Conservation (phyloP, 2,797 vertebrate genomes). For the Emys orbicularis region DNA sequence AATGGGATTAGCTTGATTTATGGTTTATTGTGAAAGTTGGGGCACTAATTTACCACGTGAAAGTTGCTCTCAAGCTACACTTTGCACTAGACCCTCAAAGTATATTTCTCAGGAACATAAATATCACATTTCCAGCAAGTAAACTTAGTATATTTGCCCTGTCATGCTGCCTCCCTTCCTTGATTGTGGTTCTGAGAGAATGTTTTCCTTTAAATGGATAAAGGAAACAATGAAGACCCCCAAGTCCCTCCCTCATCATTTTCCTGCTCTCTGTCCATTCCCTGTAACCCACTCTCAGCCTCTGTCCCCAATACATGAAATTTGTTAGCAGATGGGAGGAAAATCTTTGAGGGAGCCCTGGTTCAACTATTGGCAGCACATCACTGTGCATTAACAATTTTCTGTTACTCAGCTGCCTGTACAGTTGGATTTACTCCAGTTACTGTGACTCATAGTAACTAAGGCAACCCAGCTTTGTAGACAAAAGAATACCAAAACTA, state of each 20-base stretch:
- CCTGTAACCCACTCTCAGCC: not conserved
- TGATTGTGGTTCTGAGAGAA: not conserved
- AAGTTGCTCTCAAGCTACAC: not conserved
- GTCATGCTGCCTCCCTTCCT: not conserved
- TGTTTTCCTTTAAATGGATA: not conserved
- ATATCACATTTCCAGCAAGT: constrained; percentile 40
- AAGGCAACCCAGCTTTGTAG: constrained; percentile 60
- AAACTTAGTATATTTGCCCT: not conserved
- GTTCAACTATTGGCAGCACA: constrained; percentile 54
- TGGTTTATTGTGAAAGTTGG: too few species aligned
- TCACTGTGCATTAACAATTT: not conserved
- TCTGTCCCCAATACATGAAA: not conserved
- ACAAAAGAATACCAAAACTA: constrained; percentile 36
- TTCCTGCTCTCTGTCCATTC: constrained; percentile 61
- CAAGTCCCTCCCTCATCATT: constrained; percentile 40
- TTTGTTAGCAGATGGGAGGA: not conserved
- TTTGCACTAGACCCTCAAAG: not conserved
- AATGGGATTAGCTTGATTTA: too few species aligned
- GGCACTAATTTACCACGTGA: too few species aligned
- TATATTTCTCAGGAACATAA: not conserved
- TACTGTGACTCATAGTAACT: constrained; percentile 55
- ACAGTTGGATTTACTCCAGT: not conserved
- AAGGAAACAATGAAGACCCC: not conserved
- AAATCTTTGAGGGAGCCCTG: not conserved
- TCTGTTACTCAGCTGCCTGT: constrained; percentile 29